Conservation (phyloP, 2,888 invertebrate genomes). For the Maniola hyperantus region DNA sequence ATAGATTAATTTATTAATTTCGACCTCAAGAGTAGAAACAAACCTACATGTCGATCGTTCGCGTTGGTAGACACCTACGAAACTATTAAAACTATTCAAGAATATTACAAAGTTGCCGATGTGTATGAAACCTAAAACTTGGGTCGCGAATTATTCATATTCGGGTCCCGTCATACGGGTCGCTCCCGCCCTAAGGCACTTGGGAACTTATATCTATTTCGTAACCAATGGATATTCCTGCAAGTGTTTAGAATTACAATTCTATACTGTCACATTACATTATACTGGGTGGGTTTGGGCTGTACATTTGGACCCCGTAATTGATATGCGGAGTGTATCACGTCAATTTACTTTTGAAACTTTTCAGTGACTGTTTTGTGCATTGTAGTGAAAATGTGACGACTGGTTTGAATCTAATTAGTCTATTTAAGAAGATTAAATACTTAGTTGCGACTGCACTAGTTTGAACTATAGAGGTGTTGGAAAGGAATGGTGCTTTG, state of each 20-base stretch:
- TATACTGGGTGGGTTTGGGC: constrained; percentile 25
- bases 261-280: constrained; percentile 44
- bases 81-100: neutral
- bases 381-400: neutral
- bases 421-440: neutral
- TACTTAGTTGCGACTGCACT: no score
- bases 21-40: no score
- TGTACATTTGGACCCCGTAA: constrained; percentile 20
- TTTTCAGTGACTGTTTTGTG: constrained; percentile 30
- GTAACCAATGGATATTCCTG: constrained; percentile 46
- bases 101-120: neutral
- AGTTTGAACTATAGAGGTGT: no score
- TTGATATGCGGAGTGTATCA: constrained; percentile 20
- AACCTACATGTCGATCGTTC: neutral
- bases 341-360: constrained; percentile 15
- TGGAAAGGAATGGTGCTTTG: no score
- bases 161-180: constrained; percentile 55
- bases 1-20: no score
- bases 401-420: neutral
- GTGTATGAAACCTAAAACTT: constrained; percentile 48
- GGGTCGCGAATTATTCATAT: constrained; percentile 74
- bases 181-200: constrained; percentile 38
- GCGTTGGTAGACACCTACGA: neutral
- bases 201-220: constrained; percentile 39
- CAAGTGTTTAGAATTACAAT: constrained; percentile 55